Evolutionary conservation across 2,888 invertebrate genomes (phyloP).

Genomic region (Amphipyra berbera): DNA sequence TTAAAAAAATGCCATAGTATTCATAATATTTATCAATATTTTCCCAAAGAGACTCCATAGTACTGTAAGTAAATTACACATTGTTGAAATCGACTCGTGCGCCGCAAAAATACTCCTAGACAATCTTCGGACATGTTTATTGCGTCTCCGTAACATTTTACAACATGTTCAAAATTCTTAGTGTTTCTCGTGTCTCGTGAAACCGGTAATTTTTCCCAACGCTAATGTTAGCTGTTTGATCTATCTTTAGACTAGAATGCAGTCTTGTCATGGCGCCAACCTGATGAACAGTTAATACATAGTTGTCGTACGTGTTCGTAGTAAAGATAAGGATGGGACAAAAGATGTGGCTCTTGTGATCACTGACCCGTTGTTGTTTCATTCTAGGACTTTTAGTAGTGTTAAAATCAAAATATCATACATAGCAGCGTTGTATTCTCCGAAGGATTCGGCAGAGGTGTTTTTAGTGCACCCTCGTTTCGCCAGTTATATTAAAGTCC

Average conservation of each 20-base stretch:
- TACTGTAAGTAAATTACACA: not conserved
- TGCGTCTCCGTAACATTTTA: constrained; percentile 20
- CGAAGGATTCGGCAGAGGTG: too few species aligned
- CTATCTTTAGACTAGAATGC: constrained; percentile 59
- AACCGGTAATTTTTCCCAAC: constrained; percentile 51
- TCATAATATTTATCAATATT: not conserved
- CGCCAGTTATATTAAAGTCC: too few species aligned
- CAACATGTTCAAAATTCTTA: constrained; percentile 33
- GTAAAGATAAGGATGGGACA: constrained; percentile 17
- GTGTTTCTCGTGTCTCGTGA: constrained; percentile 5
- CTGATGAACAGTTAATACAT: constrained; percentile 48
- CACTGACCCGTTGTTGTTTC: too few species aligned
- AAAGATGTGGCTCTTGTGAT: not conserved
- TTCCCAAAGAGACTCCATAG: not conserved
- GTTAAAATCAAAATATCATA: too few species aligned
- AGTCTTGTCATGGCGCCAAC: constrained; percentile 8
- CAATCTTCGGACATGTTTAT: constrained; percentile 3
- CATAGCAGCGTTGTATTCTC: too few species aligned
- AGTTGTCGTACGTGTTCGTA: constrained; percentile 23
- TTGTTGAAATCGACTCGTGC: not conserved
- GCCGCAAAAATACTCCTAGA: constrained; percentile 3
- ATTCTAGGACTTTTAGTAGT: too few species aligned
- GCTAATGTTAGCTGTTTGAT: constrained; percentile 43
- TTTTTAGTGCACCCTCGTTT: too few species aligned
- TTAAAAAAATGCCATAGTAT: too few species aligned